Evolutionary conservation across 1,140 invertebrate genomes (phyloP).

Genomic region (Drosophila sechellia): DNA sequence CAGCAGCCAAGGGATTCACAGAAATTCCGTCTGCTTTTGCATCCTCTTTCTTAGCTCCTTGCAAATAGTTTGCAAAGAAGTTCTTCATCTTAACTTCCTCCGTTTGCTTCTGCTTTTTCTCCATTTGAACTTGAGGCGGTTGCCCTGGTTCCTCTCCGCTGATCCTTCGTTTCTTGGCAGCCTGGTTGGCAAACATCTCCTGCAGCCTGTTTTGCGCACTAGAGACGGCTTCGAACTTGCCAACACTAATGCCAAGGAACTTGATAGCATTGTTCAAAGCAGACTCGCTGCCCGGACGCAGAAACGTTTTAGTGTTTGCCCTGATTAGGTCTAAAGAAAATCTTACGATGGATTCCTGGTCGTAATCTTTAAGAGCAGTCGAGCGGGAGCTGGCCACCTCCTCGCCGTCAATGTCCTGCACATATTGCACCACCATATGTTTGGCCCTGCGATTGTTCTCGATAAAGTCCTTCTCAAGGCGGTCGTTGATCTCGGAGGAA

Average conservation of each 20-base stretch:
- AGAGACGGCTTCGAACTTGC: slow-evolving; percentile 89
- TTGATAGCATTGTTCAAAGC: slow-evolving; percentile 87
- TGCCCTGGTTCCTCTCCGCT: slow-evolving; percentile 45
- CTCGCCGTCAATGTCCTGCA: slow-evolving; percentile 86
- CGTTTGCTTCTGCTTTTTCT: slow-evolving; percentile 48
- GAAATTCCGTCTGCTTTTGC: neutral
- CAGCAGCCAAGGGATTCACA: neutral
- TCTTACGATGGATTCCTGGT: slow-evolving; percentile 87
- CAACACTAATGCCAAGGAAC: slow-evolving; percentile 90
- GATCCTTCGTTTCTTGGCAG: slow-evolving; percentile 65
- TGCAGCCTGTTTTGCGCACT: slow-evolving; percentile 85
- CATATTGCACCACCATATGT: slow-evolving; percentile 87
- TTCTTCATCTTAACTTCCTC: slow-evolving; percentile 61
- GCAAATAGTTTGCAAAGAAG: slow-evolving; percentile 69
- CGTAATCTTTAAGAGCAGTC: slow-evolving; percentile 81
- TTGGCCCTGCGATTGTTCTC: slow-evolving; percentile 89
- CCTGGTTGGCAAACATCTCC: slow-evolving; percentile 79
- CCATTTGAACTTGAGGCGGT: slow-evolving; percentile 3
- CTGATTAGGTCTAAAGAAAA: slow-evolving; percentile 88
- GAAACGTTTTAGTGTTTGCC: slow-evolving; percentile 85
- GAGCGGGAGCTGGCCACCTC: slow-evolving; percentile 87
- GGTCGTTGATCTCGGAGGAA: slow-evolving; percentile 92
- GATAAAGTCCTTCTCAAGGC: slow-evolving; percentile 92
- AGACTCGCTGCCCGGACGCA: slow-evolving; percentile 73
- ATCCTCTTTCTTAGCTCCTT: slow-evolving; percentile 37